Evolutionary conservation across 2,113 vertebrate species (phyloP).

Genomic region (Lophius piscatorius): DNA sequence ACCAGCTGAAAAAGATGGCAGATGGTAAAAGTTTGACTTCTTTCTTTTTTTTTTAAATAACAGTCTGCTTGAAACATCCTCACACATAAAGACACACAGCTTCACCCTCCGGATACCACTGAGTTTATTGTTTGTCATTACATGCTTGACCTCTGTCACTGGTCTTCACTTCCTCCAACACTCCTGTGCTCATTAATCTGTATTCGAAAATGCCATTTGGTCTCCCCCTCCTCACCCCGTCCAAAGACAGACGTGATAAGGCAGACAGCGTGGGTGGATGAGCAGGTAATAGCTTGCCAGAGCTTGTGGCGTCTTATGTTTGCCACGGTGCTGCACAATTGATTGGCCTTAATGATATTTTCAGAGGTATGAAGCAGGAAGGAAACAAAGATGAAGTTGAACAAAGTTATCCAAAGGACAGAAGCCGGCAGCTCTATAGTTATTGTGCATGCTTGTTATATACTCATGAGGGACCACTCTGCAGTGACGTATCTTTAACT

Average conservation of each 20-base stretch:
- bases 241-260: constrained; percentile 10
- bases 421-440: too few relatives aligned
- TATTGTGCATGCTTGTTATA: too few relatives aligned
- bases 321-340: constrained; percentile 33
- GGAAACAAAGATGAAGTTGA: constrained; percentile 21
- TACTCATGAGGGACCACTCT: too few relatives aligned
- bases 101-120: constrained; percentile 26
- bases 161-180: constrained; percentile 27
- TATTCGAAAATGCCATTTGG: constrained; percentile 56
- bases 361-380: constrained; percentile 26
- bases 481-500: too few relatives aligned
- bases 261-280: constrained; percentile 45
- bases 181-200: constrained; percentile 60
- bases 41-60: too few relatives aligned
- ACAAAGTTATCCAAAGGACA: too few relatives aligned
- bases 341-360: constrained; percentile 63
- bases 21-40: constrained; percentile 11
- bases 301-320: constrained; percentile 28
- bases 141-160: constrained; percentile 56
- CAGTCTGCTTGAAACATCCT: background rate
- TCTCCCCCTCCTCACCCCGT: constrained; percentile 5
- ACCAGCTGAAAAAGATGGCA: background rate
- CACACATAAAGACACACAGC: background rate
- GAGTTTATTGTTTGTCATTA: constrained; percentile 48
- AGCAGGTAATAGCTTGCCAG: constrained; percentile 44